These are phyloP conservation scores for Nothobranchius furzeri DNA, from an alignment of 2,113 vertebrate species.

Conservation along the genomic window DNA sequence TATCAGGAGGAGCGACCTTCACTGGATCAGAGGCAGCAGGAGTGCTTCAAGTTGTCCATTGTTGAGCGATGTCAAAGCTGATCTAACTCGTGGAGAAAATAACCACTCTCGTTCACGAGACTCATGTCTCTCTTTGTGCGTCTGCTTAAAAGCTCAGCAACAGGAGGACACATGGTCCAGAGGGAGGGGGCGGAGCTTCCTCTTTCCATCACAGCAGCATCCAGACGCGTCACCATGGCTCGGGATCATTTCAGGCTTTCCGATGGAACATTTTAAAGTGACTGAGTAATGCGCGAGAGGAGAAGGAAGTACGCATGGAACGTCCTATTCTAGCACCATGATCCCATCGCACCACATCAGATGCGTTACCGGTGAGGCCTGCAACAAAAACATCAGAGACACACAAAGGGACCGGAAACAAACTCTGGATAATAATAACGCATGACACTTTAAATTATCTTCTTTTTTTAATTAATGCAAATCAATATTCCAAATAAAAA, in stretches of 20 bases:
- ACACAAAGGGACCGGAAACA: neutral
- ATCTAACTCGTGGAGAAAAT: neutral
- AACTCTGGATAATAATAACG: neutral
- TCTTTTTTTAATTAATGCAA: too few species aligned
- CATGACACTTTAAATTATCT: too few species aligned
- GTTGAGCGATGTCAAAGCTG: neutral
- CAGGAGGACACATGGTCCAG: conserved; percentile 42
- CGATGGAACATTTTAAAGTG: conserved; percentile 6
- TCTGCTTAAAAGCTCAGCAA: conserved; percentile 23
- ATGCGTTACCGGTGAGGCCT: too few species aligned
- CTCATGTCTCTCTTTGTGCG: neutral
- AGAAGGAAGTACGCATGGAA: conserved; percentile 38
- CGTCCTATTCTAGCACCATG: conserved; percentile 40
- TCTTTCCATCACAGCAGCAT: conserved; percentile 28
- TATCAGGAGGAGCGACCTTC: conserved; percentile 27
- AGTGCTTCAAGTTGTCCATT: conserved; percentile 7
- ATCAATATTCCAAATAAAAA: too few species aligned
- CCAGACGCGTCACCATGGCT: conserved; percentile 32
- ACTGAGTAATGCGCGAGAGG: conserved; percentile 5
- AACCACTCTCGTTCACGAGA: neutral
- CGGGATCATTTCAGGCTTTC: conserved; percentile 27
- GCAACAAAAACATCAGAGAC: too few species aligned
- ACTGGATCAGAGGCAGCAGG: neutral
- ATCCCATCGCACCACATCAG: neutral
- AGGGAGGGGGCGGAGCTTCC: conserved; percentile 50